These are phyloP conservation scores for Nematolebias whitei DNA, from an alignment of 2,113 vertebrate species.

Conservation along the genomic window DNA sequence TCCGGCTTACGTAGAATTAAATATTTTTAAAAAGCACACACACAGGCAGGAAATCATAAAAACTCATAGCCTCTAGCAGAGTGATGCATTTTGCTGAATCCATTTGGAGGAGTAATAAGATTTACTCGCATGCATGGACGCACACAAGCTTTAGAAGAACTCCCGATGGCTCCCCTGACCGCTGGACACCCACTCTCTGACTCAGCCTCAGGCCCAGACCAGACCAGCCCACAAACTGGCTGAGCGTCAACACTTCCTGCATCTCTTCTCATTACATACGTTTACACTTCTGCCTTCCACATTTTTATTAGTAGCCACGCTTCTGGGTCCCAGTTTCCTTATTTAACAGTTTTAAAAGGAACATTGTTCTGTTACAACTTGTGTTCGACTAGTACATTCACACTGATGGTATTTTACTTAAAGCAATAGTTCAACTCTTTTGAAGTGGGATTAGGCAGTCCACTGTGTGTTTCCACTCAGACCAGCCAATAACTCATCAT, in stretches of 20 bases:
- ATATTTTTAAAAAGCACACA: constrained; percentile 55
- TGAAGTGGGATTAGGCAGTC: too few species aligned
- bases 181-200: constrained; percentile 66
- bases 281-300: constrained; percentile 29
- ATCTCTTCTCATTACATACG: constrained; percentile 25
- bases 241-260: constrained; percentile 24
- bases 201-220: constrained; percentile 63
- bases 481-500: too few species aligned
- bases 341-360: constrained; percentile 25
- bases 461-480: too few species aligned
- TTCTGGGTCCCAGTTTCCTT: constrained; percentile 40
- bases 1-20: constrained; percentile 62
- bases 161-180: constrained; percentile 47
- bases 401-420: too few species aligned
- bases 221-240: constrained; percentile 60
- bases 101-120: constrained; percentile 61
- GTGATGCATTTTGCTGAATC: constrained; percentile 64
- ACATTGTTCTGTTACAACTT: neutral
- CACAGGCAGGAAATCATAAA: constrained; percentile 61
- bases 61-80: constrained; percentile 51
- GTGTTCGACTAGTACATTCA: neutral
- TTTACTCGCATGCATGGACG: constrained; percentile 15
- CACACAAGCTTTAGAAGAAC: constrained; percentile 19
- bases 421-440: too few species aligned
- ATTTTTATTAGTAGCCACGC: constrained; percentile 42